Percentiles rank a stretch among this genome's conserved stretches.
phyloP scores from a whole-genome alignment of 1,140 invertebrate species.

The Megalopta genalis region DNA sequence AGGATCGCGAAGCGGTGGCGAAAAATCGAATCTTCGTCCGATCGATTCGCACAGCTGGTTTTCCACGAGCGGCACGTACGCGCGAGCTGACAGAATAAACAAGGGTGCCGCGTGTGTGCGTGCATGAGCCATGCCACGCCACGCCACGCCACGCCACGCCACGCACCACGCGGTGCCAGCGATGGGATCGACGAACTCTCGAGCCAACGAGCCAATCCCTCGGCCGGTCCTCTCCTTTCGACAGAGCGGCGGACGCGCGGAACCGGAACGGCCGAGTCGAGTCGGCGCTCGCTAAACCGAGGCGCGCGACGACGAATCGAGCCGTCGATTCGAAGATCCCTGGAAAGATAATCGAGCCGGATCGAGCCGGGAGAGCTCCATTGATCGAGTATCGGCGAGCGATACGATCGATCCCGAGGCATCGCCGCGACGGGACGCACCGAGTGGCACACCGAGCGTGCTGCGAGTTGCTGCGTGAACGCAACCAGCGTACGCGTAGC shows the following conservation, averaged over 20 bases:
- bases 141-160: background rate
- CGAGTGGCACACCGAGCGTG: too few species aligned
- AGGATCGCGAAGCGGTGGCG: conserved; percentile 31
- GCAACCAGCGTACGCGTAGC: conserved; percentile 67
- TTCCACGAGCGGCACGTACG: conserved; percentile 45
- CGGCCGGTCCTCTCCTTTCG: too few species aligned
- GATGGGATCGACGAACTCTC: conserved; percentile 25
- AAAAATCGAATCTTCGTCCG: conserved; percentile 56
- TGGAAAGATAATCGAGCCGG: too few species aligned
- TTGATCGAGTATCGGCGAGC: too few species aligned
- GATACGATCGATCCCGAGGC: background rate
- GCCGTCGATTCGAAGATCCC: too few species aligned
- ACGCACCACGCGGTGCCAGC: conserved; percentile 15
- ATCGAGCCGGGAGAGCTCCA: too few species aligned
- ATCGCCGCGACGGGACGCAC: background rate
- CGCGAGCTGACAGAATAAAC: conserved; percentile 33
- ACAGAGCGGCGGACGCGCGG: too few species aligned
- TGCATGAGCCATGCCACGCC: conserved; percentile 12
- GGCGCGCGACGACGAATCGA: too few species aligned
- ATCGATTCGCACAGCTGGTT: conserved; percentile 64
- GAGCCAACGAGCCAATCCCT: background rate
- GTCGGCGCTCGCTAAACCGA: too few species aligned
- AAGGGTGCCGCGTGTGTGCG: conserved; percentile 4
- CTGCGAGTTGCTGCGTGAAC: conserved; percentile 40
- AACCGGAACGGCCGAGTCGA: too few species aligned